Evolutionary conservation across 2,797 vertebrate species (phyloP).

Genomic region (Sparidentex hasta): DNA sequence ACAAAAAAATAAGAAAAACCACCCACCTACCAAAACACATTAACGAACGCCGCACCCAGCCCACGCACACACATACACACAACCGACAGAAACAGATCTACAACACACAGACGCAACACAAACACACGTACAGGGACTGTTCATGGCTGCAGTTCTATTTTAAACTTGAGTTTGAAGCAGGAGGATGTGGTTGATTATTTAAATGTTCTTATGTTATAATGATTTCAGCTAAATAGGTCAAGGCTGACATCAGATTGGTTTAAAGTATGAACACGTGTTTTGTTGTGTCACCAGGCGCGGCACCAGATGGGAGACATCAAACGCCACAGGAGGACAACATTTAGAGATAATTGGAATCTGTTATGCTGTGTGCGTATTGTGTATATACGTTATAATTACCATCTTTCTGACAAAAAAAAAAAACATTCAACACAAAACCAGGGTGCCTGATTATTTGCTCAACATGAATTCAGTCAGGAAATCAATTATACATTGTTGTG

Average conservation of each 20-base stretch:
- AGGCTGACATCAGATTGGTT: constrained; percentile 3
- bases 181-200: not conserved
- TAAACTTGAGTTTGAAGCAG: not conserved
- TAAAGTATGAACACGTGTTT: not conserved
- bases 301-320: not conserved
- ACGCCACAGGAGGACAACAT: not conserved
- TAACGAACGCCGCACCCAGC: constrained; percentile 1
- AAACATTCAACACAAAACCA: not conserved
- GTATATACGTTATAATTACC: too few species aligned
- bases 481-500: not conserved
- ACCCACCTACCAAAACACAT: constrained; percentile 1
- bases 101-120: not conserved
- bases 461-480: constrained; percentile 21
- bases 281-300: not conserved
- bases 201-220: not conserved
- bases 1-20: not conserved
- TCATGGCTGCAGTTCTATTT: not conserved
- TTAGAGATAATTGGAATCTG: not conserved
- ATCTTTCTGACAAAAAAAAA: too few species aligned
- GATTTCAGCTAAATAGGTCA: not conserved
- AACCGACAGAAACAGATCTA: not conserved
- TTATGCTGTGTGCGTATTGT: not conserved
- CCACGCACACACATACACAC: constrained; percentile 5
- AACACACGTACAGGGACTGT: not conserved
- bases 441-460: not conserved